Conservation (phyloP, 2,797 vertebrate genomes). For the Enteromius mattozi region DNA sequence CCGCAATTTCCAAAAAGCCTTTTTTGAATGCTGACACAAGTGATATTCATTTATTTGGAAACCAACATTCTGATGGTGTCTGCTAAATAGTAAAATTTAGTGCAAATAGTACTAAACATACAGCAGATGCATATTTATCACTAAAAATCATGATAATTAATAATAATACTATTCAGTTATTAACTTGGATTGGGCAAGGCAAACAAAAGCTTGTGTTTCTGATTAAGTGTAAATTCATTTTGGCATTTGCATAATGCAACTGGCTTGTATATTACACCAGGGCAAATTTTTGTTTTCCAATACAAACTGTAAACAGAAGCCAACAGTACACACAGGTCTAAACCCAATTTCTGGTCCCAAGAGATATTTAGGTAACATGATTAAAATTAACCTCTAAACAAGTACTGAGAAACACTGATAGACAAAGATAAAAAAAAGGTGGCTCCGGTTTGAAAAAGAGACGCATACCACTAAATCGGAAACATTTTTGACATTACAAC, state of each 20-base stretch:
- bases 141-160: constrained; percentile 1
- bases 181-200: constrained; percentile 10
- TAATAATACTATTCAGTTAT: not conserved
- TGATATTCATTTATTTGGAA: constrained; percentile 2
- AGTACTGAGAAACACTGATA: constrained; percentile 60
- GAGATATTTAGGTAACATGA: constrained; percentile 69
- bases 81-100: not conserved
- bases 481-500: constrained; percentile 30
- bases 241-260: constrained; percentile 4
- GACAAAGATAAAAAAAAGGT: constrained; percentile 68
- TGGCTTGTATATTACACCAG: not conserved
- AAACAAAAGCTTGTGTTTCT: constrained; percentile 6
- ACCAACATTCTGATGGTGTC: not conserved
- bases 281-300: constrained; percentile 8
- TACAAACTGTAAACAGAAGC: constrained; percentile 70
- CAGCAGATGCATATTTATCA: constrained; percentile 15
- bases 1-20: constrained; percentile 29
- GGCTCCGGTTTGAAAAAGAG: constrained; percentile 62
- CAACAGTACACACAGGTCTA: constrained; percentile 69
- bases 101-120: constrained; percentile 18
- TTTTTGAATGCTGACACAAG: not conserved
- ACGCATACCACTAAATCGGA: constrained; percentile 35
- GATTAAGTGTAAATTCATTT: constrained; percentile 16
- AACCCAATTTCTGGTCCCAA: constrained; percentile 75
- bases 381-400: constrained; percentile 76